These are phyloP conservation scores for Abrostola tripartita DNA, from an alignment of 2,888 invertebrate genomes.

Conservation along the genomic window DNA sequence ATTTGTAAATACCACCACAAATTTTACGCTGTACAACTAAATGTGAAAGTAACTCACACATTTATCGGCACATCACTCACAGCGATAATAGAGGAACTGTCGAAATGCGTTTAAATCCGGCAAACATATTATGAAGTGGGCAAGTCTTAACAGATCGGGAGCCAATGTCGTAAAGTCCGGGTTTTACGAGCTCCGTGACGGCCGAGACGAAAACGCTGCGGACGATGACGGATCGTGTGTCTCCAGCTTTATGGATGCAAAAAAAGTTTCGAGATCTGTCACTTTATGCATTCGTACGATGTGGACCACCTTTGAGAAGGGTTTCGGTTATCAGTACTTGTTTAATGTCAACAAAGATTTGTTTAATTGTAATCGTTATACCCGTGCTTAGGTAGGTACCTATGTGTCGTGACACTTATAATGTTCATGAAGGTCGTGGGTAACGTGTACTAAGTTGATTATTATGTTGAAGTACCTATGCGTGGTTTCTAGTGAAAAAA, in stretches of 20 bases:
- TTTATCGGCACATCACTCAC: constrained; percentile 54
- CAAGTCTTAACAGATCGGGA: constrained; percentile 60
- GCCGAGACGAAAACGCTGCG: constrained; percentile 62
- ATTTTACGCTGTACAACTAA: constrained; percentile 28
- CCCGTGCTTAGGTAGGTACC: no score
- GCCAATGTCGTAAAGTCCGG: constrained; percentile 66
- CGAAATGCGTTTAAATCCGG: constrained; percentile 58
- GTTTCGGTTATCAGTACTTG: constrained; percentile 14
- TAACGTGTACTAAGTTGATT: no score
- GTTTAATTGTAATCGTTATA: no score
- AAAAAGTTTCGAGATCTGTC: constrained; percentile 51
- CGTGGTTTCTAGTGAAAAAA: no score
- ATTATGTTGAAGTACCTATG: no score
- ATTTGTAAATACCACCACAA: constrained; percentile 20
- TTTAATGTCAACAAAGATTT: neutral
- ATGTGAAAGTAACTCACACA: constrained; percentile 35
- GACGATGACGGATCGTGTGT: constrained; percentile 65
- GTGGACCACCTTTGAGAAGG: constrained; percentile 58
- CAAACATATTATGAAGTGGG: constrained; percentile 56
- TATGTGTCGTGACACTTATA: no score
- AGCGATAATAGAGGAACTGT: constrained; percentile 53
- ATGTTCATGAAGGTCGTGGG: no score
- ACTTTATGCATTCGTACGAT: constrained; percentile 45
- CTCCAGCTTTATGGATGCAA: constrained; percentile 58
- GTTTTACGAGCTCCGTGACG: constrained; percentile 69